These are phyloP conservation scores for Trisateles emortualis DNA, from an alignment of 2,888 invertebrate genomes.

Conservation along the genomic window DNA sequence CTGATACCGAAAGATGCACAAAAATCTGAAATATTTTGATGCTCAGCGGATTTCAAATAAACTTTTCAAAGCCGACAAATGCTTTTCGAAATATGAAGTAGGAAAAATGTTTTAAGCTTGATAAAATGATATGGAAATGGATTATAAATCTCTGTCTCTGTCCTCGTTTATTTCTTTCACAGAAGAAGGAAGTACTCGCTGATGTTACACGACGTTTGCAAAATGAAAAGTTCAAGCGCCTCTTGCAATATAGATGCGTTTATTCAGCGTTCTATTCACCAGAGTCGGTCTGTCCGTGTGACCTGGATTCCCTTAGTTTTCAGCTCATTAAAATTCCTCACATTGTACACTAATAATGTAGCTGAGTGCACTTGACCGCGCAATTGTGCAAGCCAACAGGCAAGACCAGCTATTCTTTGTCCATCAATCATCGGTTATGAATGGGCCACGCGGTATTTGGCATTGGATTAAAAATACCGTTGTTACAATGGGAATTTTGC, in stretches of 20 bases:
- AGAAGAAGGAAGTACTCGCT: too few relatives aligned
- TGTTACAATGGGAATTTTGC: not conserved
- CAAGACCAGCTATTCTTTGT: slow-evolving; percentile 5
- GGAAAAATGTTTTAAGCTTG: too few relatives aligned
- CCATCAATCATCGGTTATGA: slow-evolving; percentile 1
- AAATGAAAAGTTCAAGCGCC: slow-evolving; percentile 8
- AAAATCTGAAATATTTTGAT: too few relatives aligned
- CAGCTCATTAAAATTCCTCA: slow-evolving; percentile 52
- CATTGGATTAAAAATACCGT: not conserved
- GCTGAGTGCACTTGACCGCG: slow-evolving; percentile 52
- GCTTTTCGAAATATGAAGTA: too few relatives aligned
- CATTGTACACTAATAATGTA: slow-evolving; percentile 37
- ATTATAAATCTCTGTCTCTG: not conserved
- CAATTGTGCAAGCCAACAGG: slow-evolving; percentile 19
- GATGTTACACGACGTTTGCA: not conserved
- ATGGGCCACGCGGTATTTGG: not conserved
- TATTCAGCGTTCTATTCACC: slow-evolving; percentile 36
- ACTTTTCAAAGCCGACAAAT: too few relatives aligned
- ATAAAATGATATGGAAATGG: too few relatives aligned
- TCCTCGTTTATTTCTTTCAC: too few relatives aligned
- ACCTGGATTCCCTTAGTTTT: slow-evolving; percentile 48
- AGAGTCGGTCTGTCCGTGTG: slow-evolving; percentile 29
- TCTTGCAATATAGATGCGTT: slow-evolving; percentile 29
- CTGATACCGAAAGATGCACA: too few relatives aligned
- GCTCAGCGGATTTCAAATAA: too few relatives aligned